phyloP scores from a whole-genome alignment of 2,113 vertebrate species.

The Dipodomys merriami region DNA sequence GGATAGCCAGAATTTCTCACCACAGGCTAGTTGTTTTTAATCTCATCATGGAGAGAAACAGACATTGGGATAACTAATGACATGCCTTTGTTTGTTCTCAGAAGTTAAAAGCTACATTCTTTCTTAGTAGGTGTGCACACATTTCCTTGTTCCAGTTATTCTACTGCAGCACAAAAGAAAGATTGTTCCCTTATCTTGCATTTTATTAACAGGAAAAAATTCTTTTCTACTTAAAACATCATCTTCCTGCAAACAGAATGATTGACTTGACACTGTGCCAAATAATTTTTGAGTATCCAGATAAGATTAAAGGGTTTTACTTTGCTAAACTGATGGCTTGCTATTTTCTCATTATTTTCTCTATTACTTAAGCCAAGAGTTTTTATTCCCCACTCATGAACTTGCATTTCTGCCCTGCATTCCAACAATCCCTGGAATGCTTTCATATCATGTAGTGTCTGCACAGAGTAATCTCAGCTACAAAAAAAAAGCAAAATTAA shows the following conservation, averaged over 20 bases:
- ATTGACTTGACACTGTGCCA: constrained; percentile 66
- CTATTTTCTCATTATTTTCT: constrained; percentile 34
- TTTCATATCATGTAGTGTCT: constrained; percentile 70
- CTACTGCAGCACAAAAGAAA: constrained; percentile 32
- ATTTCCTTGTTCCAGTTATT: constrained; percentile 41
- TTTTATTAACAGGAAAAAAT: constrained; percentile 55
- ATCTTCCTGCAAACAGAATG: constrained; percentile 66
- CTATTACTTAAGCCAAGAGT: constrained; percentile 46
- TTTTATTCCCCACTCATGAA: constrained; percentile 56
- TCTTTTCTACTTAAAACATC: constrained; percentile 68
- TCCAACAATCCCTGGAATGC: constrained; percentile 69
- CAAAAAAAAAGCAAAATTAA: constrained; percentile 31
- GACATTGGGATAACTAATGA: not conserved
- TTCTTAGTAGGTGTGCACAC: not conserved
- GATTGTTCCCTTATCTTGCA: constrained; percentile 54
- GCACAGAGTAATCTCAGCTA: constrained; percentile 61
- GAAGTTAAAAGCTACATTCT: constrained; percentile 52
- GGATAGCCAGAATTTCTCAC: not conserved
- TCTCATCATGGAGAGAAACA: constrained; percentile 42
- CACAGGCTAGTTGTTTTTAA: constrained; percentile 20
- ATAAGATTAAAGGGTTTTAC: constrained; percentile 60
- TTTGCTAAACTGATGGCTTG: constrained; percentile 37
- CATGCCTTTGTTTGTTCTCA: constrained; percentile 37
- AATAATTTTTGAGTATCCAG: constrained; percentile 54
- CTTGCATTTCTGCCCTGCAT: constrained; percentile 61